phyloP scores from a whole-genome alignment of 2,888 invertebrate genomes.

The Caenorhabditis macrosperma region DNA sequence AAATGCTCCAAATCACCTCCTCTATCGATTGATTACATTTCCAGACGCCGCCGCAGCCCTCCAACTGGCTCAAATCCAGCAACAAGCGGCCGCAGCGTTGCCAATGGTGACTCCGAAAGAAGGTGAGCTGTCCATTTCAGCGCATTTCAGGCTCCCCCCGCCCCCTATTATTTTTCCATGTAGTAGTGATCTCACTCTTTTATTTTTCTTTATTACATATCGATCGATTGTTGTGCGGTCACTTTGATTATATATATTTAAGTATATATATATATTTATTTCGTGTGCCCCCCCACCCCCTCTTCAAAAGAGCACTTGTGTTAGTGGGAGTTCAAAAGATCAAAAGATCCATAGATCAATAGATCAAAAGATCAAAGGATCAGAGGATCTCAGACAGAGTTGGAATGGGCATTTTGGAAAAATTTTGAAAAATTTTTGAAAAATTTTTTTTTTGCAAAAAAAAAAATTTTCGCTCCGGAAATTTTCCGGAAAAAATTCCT shows the following conservation, averaged over 20 bases:
- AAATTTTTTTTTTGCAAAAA: not conserved
- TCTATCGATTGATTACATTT: conserved; percentile 4
- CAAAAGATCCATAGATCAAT: too few relatives aligned
- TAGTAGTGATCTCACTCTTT: too few relatives aligned
- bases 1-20: not conserved
- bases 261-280: conserved; percentile 26
- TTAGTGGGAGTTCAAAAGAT: not conserved
- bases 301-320: conserved; percentile 3
- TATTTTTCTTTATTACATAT: not conserved
- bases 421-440: too few relatives aligned
- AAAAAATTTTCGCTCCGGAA: too few relatives aligned
- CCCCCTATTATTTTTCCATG: too few relatives aligned
- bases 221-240: conserved; percentile 56
- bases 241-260: not conserved
- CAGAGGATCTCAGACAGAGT: too few relatives aligned
- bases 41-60: conserved; percentile 61
- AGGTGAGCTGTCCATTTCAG: too few relatives aligned
- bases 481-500: too few relatives aligned
- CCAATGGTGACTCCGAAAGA: conserved; percentile 86
- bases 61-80: conserved; percentile 65
- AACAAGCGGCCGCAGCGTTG: conserved; percentile 64
- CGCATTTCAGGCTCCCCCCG: not conserved
- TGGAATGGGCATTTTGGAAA: too few relatives aligned
- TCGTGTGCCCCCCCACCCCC: conserved; percentile 9
- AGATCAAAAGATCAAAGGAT: too few relatives aligned